These are phyloP conservation scores for Forbesichthys agassizii DNA, from an alignment of 2,113 vertebrate genomes.

Conservation along the genomic window DNA sequence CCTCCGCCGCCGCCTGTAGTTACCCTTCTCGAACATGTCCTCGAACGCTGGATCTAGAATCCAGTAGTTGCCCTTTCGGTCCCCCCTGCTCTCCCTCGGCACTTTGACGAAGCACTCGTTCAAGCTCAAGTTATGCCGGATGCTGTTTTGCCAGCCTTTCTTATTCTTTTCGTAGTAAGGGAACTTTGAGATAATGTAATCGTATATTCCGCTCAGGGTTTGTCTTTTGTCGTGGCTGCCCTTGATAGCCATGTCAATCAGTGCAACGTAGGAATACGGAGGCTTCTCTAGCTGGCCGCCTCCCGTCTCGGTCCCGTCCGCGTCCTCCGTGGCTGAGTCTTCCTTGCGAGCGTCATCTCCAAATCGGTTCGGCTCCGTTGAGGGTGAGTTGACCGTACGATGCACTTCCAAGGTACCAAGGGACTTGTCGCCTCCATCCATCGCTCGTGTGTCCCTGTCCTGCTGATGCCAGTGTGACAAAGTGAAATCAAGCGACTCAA, in stretches of 20 bases:
- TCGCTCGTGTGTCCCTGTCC: slow-evolving; percentile 12
- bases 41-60: slow-evolving; percentile 77
- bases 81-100: slow-evolving; percentile 57
- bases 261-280: slow-evolving; percentile 81
- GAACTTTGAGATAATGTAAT: slow-evolving; percentile 77
- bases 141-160: slow-evolving; percentile 83
- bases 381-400: slow-evolving; percentile 27
- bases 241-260: slow-evolving; percentile 85
- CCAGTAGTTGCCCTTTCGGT: slow-evolving; percentile 79
- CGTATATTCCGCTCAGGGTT: slow-evolving; percentile 81
- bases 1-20: slow-evolving; percentile 74
- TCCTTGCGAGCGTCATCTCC: neutral
- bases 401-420: slow-evolving; percentile 6
- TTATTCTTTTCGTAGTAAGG: slow-evolving; percentile 78
- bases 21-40: slow-evolving; percentile 79
- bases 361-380: slow-evolving; percentile 6
- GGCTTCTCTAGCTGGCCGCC: slow-evolving; percentile 64
- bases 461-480: neutral
- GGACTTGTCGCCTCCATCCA: slow-evolving; percentile 30
- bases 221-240: slow-evolving; percentile 73
- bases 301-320: neutral
- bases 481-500: neutral
- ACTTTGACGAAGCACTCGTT: slow-evolving; percentile 83
- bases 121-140: slow-evolving; percentile 84
- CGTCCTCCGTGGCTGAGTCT: neutral